Evolutionary conservation across 2,888 invertebrate species (phyloP), one percentile per base, ranked within the genome.

Genomic region (Drosophila seclusa): DNA sequence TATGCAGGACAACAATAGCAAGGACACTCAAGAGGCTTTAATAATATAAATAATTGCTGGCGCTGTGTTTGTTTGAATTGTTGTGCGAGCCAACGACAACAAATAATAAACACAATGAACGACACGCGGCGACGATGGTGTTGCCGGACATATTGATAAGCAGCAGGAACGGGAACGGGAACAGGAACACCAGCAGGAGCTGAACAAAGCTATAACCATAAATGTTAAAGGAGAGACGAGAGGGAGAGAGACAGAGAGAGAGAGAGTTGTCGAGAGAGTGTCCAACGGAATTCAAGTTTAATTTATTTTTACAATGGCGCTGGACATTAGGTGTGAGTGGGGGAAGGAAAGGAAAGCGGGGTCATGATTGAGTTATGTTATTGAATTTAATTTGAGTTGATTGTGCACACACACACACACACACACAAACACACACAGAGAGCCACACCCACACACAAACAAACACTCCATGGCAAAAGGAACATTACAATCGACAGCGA

Each of bases 381-480:
- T 90, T 91, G 90, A 91, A 90, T 90, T 91, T 89, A 90, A 91
- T 88, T 91, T 82, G 82, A 90, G 91, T 91, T 90, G 90, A 85
- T 91, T 91, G 88, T 85, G 87, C 75, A 73, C 83, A 77, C 76
- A 79, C 73, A 73, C 65, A 53, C 57, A 68, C 64, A 42, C 55
- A 38, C 58, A 58, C 57, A 52, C 16, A 36, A 60, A 53, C 49
- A 45, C n/a, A 32, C 42, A 31, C 2, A 31, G 32, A 50, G 62
- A 61, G 27, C 34, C 58, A 50, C 38, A 60, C 45, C 21, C 48
- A 34, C 48, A 59, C 24, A 54, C 45, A 32, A 8, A 34, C 54
- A 45, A 45, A 45, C 45, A 45, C 45, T 45, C 45, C 13, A 55
- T 34, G 42, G n/a, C 29, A 60, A 58, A 72, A 70, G 54, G 80